phyloP scores from a whole-genome alignment of 2,113 vertebrate genomes.

The Solenodon paradoxus region DNA sequence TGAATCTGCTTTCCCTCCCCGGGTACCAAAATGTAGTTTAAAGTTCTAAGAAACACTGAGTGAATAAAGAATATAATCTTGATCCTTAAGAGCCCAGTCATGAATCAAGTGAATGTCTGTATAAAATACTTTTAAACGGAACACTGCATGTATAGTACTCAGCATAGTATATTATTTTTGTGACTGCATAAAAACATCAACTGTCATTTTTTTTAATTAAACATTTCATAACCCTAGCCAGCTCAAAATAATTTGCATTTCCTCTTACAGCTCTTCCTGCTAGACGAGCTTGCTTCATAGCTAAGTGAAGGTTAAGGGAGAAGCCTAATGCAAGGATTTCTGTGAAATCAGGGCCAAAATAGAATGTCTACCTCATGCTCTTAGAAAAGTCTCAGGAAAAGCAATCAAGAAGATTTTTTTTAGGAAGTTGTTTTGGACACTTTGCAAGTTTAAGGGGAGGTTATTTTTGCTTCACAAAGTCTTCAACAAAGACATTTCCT shows the following conservation, averaged over 20 bases:
- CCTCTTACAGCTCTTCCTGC: neutral
- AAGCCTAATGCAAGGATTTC: neutral
- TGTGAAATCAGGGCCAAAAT: neutral
- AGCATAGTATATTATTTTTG: neutral
- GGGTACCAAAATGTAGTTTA: neutral
- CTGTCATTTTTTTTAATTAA: neutral
- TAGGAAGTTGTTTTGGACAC: neutral
- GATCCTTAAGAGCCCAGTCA: neutral
- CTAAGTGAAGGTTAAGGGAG: neutral
- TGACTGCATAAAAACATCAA: neutral
- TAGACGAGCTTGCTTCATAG: neutral
- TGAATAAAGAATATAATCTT: neutral
- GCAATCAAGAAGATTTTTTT: neutral
- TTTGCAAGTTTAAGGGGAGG: neutral
- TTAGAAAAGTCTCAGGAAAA: neutral
- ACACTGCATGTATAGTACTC: neutral
- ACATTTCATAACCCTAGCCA: neutral
- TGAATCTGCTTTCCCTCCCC: neutral
- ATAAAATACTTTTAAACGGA: neutral
- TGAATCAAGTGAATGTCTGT: neutral
- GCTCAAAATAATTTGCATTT: neutral
- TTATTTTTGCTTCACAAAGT: slow-evolving; percentile 31
- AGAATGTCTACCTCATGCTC: neutral
- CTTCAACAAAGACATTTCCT: neutral
- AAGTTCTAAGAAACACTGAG: neutral